These are phyloP conservation scores for Etheostoma spectabile DNA, from an alignment of 2,113 vertebrate genomes.

Conservation along the genomic window DNA sequence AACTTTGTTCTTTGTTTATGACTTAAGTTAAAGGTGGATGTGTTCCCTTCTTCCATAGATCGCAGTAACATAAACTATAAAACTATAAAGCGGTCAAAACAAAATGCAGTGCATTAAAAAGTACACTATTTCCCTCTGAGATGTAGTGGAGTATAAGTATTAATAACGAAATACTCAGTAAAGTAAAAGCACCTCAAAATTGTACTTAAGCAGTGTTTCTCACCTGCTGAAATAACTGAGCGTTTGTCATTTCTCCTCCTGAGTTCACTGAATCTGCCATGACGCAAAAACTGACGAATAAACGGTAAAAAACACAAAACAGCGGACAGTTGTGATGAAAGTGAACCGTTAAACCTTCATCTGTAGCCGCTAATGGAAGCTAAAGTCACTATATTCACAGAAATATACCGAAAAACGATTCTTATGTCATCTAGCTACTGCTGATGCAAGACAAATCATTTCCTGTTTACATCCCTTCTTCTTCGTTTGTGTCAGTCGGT, in stretches of 20 bases:
- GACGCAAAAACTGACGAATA: background rate
- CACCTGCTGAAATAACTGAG: slow-evolving; percentile 70
- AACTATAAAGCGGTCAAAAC: too few species aligned
- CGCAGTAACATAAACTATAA: too few species aligned
- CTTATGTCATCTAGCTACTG: fast-evolving
- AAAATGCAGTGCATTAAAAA: too few species aligned
- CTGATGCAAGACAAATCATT: background rate
- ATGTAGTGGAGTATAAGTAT: too few species aligned
- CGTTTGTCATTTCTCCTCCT: slow-evolving; percentile 57
- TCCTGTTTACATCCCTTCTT: slow-evolving; percentile 65
- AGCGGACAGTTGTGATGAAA: fast-evolving
- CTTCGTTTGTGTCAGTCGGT: background rate
- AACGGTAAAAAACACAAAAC: background rate
- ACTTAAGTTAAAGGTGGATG: too few species aligned
- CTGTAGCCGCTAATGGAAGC: fast-evolving
- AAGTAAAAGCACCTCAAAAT: too few species aligned
- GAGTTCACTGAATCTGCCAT: slow-evolving; percentile 62
- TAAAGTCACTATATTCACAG: background rate
- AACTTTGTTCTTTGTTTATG: too few species aligned
- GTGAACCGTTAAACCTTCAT: fast-evolving
- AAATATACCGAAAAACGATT: background rate
- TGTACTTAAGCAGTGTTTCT: background rate
- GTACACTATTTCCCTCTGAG: too few species aligned
- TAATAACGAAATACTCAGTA: too few species aligned
- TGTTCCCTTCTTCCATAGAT: too few species aligned